Base-by-base conservation (phyloP, 2,113 vertebrate species). In the Tretioscincus oriximinensis region DNA sequence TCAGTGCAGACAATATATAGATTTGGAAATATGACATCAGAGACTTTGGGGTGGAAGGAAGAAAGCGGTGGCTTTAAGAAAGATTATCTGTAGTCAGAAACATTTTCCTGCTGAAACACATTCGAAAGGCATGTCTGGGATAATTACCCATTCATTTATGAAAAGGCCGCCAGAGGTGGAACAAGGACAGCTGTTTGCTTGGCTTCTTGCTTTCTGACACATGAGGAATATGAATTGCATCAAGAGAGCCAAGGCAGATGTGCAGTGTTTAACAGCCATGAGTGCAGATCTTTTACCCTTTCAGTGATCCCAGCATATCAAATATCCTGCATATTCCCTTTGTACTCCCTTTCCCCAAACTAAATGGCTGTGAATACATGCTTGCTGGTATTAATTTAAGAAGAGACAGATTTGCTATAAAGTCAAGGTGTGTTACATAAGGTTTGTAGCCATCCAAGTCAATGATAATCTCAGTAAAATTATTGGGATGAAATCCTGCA, bases 61-160 rank as follows among this genome's bases (percentile, higher is more conserved):
- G 72, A 22, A 80, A 89, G 49, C 12, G 2, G 64, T 7, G 31
- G 72, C 12, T 18, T 71, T 47, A 22, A 45, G 54, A 60, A 64
- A 68, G 66, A 69, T 75, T 68, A 81, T 81, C 64, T 81, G 24
- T 72, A 45, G 72, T 28, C 49, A 68, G 31, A 69, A 58, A 35
- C 31, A 14, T 26, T 24, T 6, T 41, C 64, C 29, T n/a, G 72
- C 80, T 69, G 64, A 64, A 41, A 45, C 47, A 65, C 35, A 75
- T 29, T 68, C 49, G 80, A 75, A 24, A 41, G 49, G 24, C 47
- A 66, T 60, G 67, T 45, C 49, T 45, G 64, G 63, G 72, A 67
- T 67, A 68, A 75, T 75, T 73, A 75, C 35, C 75, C 64, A 81
- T 61, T 75, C 73, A 76, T 81, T 81, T 64, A 75, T 12, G 31